Percentiles rank a stretch among this genome's conserved stretches.
These are phyloP conservation scores for Meriones psammophilus DNA, from an alignment of 2,797 vertebrate species.

Conservation along the genomic window DNA sequence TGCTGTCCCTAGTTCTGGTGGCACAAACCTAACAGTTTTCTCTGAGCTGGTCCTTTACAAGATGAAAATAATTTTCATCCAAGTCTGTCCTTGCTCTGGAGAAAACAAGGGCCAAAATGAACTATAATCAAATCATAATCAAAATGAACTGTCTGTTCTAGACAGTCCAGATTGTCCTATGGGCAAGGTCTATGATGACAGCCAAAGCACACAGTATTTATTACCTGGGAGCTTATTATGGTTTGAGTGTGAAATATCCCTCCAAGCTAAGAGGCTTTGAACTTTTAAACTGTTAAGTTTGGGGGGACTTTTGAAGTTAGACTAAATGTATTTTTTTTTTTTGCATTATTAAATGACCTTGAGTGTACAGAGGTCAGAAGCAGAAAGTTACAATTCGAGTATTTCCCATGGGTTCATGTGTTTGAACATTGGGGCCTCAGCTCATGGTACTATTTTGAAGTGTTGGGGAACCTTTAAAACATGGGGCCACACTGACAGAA, in stretches of 20 bases:
- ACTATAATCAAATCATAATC: neutral
- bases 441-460: neutral
- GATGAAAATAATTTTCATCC: neutral
- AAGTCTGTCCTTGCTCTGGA: neutral
- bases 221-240: neutral
- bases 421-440: neutral
- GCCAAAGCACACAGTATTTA: neutral
- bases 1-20: fast-evolving
- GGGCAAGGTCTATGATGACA: neutral
- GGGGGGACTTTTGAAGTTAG: neutral
- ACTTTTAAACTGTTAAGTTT: neutral
- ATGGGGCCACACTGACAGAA: neutral
- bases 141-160: conserved; percentile 7
- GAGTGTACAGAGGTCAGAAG: neutral
- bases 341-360: neutral
- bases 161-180: neutral
- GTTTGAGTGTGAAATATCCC: neutral
- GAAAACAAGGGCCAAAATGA: neutral
- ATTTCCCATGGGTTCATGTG: too few species aligned
- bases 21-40: neutral
- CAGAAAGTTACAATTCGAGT: neutral
- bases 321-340: neutral
- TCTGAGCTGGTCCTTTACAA: neutral
- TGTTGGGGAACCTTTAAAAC: neutral
- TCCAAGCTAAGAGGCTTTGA: neutral